These are phyloP conservation scores for Bufotes viridis DNA, from an alignment of 2,797 vertebrate genomes.

Conservation along the genomic window DNA sequence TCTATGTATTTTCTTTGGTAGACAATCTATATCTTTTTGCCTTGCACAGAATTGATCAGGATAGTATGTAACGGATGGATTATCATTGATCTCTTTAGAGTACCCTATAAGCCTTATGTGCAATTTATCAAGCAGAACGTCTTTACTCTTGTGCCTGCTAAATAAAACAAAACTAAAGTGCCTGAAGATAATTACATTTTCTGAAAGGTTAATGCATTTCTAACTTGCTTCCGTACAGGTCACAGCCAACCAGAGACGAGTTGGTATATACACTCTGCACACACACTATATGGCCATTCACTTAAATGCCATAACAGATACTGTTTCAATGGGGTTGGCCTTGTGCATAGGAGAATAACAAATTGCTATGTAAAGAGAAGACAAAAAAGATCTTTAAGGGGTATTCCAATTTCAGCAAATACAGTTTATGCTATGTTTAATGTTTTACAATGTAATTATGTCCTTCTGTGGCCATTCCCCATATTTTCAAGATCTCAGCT, in stretches of 20 bases:
- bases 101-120: conserved; percentile 44
- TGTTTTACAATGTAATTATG: background rate
- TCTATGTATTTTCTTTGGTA: background rate
- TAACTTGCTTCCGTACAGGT: conserved; percentile 21
- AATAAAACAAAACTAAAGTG: conserved; percentile 49
- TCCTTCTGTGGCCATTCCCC: background rate
- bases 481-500: background rate
- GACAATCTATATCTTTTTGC: background rate
- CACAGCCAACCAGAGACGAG: conserved; percentile 18
- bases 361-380: background rate
- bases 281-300: conserved; percentile 24
- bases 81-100: conserved; percentile 44
- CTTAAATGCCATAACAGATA: conserved; percentile 11
- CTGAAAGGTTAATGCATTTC: conserved; percentile 42
- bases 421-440: background rate
- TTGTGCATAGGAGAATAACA: background rate
- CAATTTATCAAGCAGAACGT: conserved; percentile 47
- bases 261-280: background rate
- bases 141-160: conserved; percentile 39
- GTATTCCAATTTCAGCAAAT: background rate
- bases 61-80: conserved; percentile 39
- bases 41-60: conserved; percentile 23
- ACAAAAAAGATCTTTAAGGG: background rate
- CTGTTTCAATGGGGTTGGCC: background rate
- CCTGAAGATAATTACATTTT: conserved; percentile 51